phyloP scores from a whole-genome alignment of 2,888 invertebrate genomes.

The Callyntrura guangdongensis region DNA sequence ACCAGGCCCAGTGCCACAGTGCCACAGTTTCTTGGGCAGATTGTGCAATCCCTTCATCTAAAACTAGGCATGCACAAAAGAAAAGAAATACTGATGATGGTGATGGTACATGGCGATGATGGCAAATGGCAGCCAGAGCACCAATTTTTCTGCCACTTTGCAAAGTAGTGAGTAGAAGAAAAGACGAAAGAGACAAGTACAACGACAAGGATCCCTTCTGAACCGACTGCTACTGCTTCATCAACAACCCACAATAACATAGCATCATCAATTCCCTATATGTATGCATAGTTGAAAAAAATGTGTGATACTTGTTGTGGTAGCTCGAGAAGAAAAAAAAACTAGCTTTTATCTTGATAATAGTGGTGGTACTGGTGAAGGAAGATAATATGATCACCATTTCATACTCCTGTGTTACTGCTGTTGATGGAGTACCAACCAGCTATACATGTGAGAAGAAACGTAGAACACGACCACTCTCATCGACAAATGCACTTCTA shows the following conservation, averaged over 20 bases:
- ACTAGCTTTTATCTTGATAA: slow-evolving; percentile 62
- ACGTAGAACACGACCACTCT: slow-evolving; percentile 75
- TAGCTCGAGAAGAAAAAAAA: slow-evolving; percentile 64
- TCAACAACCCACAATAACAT: slow-evolving; percentile 23
- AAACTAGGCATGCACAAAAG: slow-evolving; percentile 49
- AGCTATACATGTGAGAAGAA: slow-evolving; percentile 24
- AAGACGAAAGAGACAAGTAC: slow-evolving; percentile 23
- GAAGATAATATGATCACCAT: slow-evolving; percentile 46
- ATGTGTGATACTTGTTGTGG: slow-evolving; percentile 69
- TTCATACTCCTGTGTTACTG: slow-evolving; percentile 33
- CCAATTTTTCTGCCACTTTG: slow-evolving; percentile 2
- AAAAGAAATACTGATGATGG: slow-evolving; percentile 26
- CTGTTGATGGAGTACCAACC: slow-evolving; percentile 12
- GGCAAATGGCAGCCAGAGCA: slow-evolving; percentile 2
- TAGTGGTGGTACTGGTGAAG: not conserved
- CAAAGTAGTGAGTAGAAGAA: slow-evolving; percentile 3
- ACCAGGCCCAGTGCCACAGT: slow-evolving; percentile 19
- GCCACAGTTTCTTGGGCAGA: slow-evolving; percentile 51
- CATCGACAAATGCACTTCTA: slow-evolving; percentile 76
- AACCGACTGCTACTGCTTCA: slow-evolving; percentile 5
- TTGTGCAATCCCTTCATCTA: slow-evolving; percentile 9
- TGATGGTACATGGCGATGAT: not conserved
- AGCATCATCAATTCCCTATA: slow-evolving; percentile 51
- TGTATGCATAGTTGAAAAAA: slow-evolving; percentile 51
- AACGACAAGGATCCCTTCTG: slow-evolving; percentile 12